Base-by-base conservation (phyloP, 2,113 vertebrate genomes). In the Aptenodytes forsteri region DNA sequence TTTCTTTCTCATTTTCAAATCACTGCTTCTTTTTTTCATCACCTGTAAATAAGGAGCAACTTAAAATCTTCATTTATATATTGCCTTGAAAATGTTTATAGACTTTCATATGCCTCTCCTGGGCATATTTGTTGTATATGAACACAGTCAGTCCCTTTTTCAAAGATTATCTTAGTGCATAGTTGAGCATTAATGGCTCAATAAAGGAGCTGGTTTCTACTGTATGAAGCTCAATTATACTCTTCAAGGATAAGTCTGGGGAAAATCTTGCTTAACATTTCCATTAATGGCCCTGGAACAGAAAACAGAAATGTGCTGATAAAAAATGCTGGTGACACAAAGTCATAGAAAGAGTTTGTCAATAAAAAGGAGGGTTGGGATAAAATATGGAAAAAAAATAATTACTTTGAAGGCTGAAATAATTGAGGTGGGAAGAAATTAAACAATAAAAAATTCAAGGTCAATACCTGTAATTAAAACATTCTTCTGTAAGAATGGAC, bases 401-500 rank as follows among this genome's bases (percentile, higher is more conserved):
- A 34, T 16, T 49, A 52, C 30, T 58, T 58, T 47, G 55, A 64
- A 69, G 3, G 2, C 17, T 79, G 49, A 70, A 87, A 59, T 8
- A 79, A 32, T 4, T 73, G 29, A 70, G 7, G 27, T 47, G 65
- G 30, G 15, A 83, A 90, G 23, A 83, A 44, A 75, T 59, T n/a
- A 13, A 70, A 38, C 49, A 65, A 32, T 9, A 16, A 2, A 75
- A 27, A 93, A 59, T 64, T 65, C 30, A 69, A 65, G 23, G 11
- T 26, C 19, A 87, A 54, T 26, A 65, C 7, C 12, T 58, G 1
- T 17, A 75, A n/a, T 38, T 69, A 47, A 54, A 77, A 15, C 9
- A 14, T 25, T 36, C 6, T 42, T 6, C 0, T 1, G 2, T 38
- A n/a, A 17, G 27, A 82, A 71, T 71, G 10, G 16, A 55, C 3